Percentiles rank a stretch among this genome's conserved stretches.
phyloP scores from a whole-genome alignment of 1,140 invertebrate genomes.

The Gryllus bimaculatus region DNA sequence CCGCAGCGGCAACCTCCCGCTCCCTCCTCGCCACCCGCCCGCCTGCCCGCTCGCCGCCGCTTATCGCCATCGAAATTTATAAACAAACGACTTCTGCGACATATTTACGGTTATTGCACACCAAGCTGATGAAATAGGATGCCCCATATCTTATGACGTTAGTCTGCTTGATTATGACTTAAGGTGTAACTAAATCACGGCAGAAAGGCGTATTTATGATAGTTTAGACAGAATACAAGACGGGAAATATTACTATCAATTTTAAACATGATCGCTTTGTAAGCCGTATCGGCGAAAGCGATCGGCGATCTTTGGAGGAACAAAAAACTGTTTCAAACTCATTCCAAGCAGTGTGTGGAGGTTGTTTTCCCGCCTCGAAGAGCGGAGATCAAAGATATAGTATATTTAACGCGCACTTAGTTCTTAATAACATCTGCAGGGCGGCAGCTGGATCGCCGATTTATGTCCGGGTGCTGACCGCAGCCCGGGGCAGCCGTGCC shows the following conservation, averaged over 20 bases:
- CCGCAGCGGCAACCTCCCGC: neutral
- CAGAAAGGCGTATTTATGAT: constrained; percentile 1
- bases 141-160: constrained; percentile 6
- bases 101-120: constrained; percentile 13
- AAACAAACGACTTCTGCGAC: constrained; percentile 10
- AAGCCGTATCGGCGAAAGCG: constrained; percentile 2
- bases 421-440: constrained; percentile 4
- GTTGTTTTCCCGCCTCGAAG: neutral
- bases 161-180: neutral
- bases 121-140: constrained; percentile 11
- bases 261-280: constrained; percentile 11
- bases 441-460: neutral
- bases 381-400: neutral
- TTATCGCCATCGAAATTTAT: constrained; percentile 11
- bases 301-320: neutral
- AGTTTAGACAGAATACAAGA: neutral
- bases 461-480: neutral
- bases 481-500: neutral
- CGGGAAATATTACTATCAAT: neutral
- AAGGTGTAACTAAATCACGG: constrained; percentile 1
- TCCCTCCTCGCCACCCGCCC: neutral
- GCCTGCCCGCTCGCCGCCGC: neutral
- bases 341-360: neutral
- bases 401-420: constrained; percentile 4
- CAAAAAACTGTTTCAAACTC: neutral